phyloP scores from a whole-genome alignment of 2,888 invertebrate species.

The Neoaliturus tenellus region DNA sequence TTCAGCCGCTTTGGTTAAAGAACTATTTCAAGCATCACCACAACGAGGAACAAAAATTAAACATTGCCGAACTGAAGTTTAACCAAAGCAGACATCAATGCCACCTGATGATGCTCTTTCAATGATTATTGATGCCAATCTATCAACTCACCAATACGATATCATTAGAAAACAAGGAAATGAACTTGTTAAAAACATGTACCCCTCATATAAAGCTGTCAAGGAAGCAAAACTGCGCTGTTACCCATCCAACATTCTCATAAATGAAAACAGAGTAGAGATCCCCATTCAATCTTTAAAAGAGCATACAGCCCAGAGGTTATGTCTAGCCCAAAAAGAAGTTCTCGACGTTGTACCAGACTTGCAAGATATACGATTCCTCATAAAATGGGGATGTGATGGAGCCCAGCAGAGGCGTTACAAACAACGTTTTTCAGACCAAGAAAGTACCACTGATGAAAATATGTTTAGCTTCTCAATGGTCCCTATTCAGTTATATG shows the following conservation, averaged over 20 bases:
- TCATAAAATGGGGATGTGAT: background rate
- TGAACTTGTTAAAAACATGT: background rate
- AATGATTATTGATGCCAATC: background rate
- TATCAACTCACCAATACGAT: background rate
- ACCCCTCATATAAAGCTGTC: background rate
- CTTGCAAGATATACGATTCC: background rate
- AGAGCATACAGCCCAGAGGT: background rate
- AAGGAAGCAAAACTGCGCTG: background rate
- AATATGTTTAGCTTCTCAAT: conserved; percentile 14
- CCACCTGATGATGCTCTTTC: background rate
- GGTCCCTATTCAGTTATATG: background rate
- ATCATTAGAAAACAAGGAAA: background rate
- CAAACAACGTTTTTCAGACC: background rate
- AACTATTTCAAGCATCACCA: too few species aligned
- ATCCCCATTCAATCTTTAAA: background rate
- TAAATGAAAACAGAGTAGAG: background rate
- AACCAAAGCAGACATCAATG: too few species aligned
- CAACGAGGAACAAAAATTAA: too few species aligned
- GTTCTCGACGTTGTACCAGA: background rate
- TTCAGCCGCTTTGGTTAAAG: too few species aligned
- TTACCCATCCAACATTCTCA: background rate
- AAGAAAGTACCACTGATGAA: conserved; percentile 22
- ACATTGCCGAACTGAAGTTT: too few species aligned
- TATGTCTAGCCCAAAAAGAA: background rate
- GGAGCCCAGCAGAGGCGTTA: background rate